phyloP scores from a whole-genome alignment of 2,113 vertebrate genomes.

The Procapra przewalskii region DNA sequence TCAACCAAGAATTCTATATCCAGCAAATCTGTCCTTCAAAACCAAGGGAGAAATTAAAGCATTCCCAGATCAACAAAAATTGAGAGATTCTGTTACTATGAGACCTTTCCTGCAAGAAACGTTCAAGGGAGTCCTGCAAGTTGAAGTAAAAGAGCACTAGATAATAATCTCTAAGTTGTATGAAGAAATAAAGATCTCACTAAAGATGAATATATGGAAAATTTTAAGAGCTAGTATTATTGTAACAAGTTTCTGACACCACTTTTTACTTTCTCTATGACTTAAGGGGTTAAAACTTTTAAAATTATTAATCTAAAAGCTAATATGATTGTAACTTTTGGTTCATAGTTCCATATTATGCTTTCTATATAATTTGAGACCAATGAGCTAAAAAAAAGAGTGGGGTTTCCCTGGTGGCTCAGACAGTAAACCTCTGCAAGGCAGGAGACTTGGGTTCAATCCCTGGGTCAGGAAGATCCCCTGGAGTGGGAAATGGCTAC shows the following conservation, averaged over 20 bases:
- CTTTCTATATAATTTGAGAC: neutral
- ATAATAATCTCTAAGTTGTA: neutral
- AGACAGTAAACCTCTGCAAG: neutral
- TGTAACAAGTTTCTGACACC: neutral
- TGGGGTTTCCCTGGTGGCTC: neutral
- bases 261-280: neutral
- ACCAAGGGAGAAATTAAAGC: neutral
- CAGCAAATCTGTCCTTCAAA: neutral
- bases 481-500: neutral
- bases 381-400: neutral
- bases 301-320: neutral
- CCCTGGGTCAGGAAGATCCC: neutral
- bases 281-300: neutral
- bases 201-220: neutral
- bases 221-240: neutral
- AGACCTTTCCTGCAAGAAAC: neutral
- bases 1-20: neutral
- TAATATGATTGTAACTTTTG: neutral
- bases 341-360: neutral
- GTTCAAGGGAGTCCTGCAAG: neutral
- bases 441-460: neutral
- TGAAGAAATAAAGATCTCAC: neutral
- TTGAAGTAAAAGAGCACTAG: neutral
- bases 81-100: neutral
- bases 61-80: neutral